Evolutionary conservation across 1,140 invertebrate species (phyloP).

Genomic region (Nixonia krombeini): DNA sequence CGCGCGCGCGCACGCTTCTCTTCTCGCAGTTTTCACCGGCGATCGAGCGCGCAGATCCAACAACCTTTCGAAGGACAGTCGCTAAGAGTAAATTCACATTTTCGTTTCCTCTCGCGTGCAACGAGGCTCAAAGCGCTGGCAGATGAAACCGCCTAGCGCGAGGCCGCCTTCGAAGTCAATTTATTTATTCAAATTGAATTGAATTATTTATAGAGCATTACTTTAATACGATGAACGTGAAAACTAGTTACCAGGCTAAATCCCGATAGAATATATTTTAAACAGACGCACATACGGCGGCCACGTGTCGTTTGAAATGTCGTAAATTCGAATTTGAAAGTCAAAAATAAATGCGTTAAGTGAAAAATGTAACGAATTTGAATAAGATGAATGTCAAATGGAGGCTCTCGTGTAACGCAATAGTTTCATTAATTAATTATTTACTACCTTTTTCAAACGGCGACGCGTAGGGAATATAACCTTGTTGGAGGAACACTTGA

Average conservation of each 20-base stretch:
- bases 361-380: no score
- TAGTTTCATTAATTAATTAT: conserved; percentile 21
- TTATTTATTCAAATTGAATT: conserved; percentile 48
- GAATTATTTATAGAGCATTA: conserved; percentile 38
- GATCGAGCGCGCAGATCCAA: no score
- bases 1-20: no score
- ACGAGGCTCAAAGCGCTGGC: conserved; percentile 25
- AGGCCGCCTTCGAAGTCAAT: conserved; percentile 30
- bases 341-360: no score
- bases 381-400: no score
- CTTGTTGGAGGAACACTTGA: conserved; percentile 35
- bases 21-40: no score
- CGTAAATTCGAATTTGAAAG: background rate
- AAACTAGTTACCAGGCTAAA: background rate
- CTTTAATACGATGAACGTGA: background rate
- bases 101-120: conserved; percentile 35
- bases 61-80: background rate
- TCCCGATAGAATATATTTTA: background rate
- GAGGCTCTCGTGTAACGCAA: conserved; percentile 6
- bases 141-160: conserved; percentile 13
- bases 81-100: conserved; percentile 26
- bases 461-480: conserved; percentile 10
- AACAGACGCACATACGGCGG: background rate
- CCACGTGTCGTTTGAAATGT: background rate
- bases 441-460: no score